Evolutionary conservation across 2,113 vertebrate species (phyloP).

Genomic region (Axis porcinus): DNA sequence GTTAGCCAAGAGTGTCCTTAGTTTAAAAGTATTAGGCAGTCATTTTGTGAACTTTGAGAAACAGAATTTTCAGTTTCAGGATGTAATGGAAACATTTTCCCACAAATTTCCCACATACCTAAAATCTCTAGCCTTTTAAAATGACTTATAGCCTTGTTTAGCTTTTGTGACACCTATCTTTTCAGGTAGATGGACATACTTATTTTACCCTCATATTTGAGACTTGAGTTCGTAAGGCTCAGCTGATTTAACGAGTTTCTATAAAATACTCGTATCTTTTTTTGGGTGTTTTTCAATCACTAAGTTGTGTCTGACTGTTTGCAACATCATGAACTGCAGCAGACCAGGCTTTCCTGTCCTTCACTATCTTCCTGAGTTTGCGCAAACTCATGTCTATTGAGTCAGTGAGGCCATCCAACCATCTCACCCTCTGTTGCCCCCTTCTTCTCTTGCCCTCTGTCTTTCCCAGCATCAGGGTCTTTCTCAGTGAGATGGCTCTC

Average conservation of each 20-base stretch:
- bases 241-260: background rate
- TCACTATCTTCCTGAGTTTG: background rate
- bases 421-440: background rate
- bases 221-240: background rate
- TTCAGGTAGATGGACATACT: background rate
- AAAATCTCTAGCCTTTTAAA: background rate
- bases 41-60: background rate
- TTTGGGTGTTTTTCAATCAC: background rate
- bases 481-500: background rate
- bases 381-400: background rate
- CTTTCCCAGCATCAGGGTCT: background rate
- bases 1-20: background rate
- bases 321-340: background rate
- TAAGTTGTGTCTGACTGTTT: background rate
- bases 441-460: background rate
- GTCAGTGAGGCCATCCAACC: background rate
- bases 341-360: background rate
- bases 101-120: background rate
- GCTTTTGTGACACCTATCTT: background rate
- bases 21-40: background rate
- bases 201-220: background rate
- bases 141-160: background rate
- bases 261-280: background rate
- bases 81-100: background rate
- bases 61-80: background rate